Evolutionary conservation across 2,888 invertebrate genomes (phyloP).

Genomic region (Chrysolina americana): DNA sequence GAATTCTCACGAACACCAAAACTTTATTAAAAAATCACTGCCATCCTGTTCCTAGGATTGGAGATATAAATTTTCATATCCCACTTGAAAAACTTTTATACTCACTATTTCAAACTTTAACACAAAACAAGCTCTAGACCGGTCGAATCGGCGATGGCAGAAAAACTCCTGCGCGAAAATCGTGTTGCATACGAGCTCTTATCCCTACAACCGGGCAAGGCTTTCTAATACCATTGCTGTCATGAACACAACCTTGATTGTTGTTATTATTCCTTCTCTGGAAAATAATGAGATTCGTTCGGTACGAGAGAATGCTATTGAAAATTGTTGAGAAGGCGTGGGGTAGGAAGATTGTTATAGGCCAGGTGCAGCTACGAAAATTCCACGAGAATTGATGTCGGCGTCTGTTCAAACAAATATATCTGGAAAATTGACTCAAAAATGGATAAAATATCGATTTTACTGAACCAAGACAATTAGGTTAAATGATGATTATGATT

Average conservation of each 20-base stretch:
- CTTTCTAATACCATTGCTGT: neutral
- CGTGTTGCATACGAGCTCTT: neutral
- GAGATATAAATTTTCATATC: no score
- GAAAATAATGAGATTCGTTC: conserved; percentile 12
- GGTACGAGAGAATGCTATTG: conserved; percentile 1
- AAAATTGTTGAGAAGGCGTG: conserved; percentile 1
- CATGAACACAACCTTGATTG: conserved; percentile 7
- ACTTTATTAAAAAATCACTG: no score
- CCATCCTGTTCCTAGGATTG: no score
- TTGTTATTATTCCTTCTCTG: conserved; percentile 17
- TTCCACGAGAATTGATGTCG: no score
- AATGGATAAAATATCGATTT: no score
- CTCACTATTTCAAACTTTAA: neutral
- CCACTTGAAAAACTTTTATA: neutral
- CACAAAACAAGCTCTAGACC: neutral
- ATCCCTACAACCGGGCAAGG: neutral
- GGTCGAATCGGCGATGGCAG: neutral
- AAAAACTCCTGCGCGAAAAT: conserved; percentile 1
- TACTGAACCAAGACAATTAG: no score
- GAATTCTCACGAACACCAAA: no score
- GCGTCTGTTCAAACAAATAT: no score
- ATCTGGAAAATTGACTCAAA: no score
- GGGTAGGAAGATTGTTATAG: neutral
- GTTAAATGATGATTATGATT: no score
- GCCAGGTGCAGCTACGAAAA: neutral